Base-by-base conservation (phyloP, 1,140 invertebrate species). In the Zaprionus davidi region DNA sequence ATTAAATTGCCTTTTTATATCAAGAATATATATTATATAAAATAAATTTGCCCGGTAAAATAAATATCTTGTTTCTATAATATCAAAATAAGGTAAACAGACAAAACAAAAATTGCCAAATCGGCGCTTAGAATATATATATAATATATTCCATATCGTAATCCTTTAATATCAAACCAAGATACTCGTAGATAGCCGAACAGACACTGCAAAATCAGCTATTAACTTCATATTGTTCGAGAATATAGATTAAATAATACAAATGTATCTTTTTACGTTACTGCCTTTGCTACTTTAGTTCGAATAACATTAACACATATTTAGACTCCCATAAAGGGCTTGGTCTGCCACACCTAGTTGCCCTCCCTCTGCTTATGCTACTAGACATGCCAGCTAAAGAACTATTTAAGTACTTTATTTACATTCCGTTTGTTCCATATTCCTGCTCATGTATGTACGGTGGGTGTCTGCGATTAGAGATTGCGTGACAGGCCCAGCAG, bases 401-500 rank as follows among this genome's bases (percentile, higher is more conserved):
- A 55, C 26, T 31, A 31, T 59, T 59, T 71, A 55, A 76, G 38
- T 76, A 71, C 68, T 71, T 71, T 59, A 71, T 76, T 76, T 65
- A 71, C 59, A 69, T 68, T 78, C 44, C 38, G 20, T 53, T 55
- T 66, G 9, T 53, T 55, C 11, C 36, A 28, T 36, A 22, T 58
- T 46, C 17, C 20, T 34, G 36, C 28, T 60, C 28, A 22, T n/a
- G n/a, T n/a, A n/a, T 2, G 15, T 41, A n/a, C 38, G 63, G 67
- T 64, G 56, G 68, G 73, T 60, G 60, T 70, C 22, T 71, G 68
- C 64, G 73, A 73, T 67, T 68, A 73, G 53, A 28, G 70, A 82
- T 81, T 81, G 85, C 81, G 85, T 85, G 81, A 71, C 76, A 73
- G 67, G 67, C 57, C 49, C 69, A 46, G 41, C 41, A 44, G 15